phyloP scores from a whole-genome alignment of 2,888 invertebrate species.

The Ichneumoninae sp. region DNA sequence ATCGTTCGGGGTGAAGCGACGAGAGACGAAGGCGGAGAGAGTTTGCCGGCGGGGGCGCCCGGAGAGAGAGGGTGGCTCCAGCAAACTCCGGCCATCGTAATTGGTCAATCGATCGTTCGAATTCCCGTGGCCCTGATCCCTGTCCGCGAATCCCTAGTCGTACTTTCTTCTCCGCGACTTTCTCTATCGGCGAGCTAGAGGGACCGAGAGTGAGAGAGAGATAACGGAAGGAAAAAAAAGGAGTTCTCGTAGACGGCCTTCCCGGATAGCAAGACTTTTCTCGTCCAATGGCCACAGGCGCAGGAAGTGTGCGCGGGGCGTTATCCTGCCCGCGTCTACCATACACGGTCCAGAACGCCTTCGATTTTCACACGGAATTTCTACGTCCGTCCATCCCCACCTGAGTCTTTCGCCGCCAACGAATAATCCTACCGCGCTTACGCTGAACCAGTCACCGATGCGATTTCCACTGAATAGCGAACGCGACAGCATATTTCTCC shows the following conservation, averaged over 20 bases:
- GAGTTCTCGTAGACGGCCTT: slow-evolving; percentile 16
- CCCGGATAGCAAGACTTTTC: slow-evolving; percentile 27
- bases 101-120: slow-evolving; percentile 71
- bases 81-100: slow-evolving; percentile 59
- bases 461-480: neutral
- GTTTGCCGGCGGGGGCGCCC: slow-evolving; percentile 22
- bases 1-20: neutral
- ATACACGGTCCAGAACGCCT: neutral
- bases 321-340: slow-evolving; percentile 39
- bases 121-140: slow-evolving; percentile 59
- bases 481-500: slow-evolving; percentile 10
- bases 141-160: slow-evolving; percentile 62
- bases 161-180: slow-evolving; percentile 52
- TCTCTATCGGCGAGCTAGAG: neutral
- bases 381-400: slow-evolving; percentile 1
- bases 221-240: slow-evolving; percentile 15
- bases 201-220: neutral
- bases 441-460: neutral
- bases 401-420: slow-evolving; percentile 18
- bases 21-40: neutral
- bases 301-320: slow-evolving; percentile 44
- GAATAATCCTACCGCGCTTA: slow-evolving; percentile 14
- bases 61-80: slow-evolving; percentile 50
- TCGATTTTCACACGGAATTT: slow-evolving; percentile 9
- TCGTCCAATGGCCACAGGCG: slow-evolving; percentile 61